Base-by-base conservation (phyloP, 2,113 vertebrate genomes). In the Entomyzon cyanotis region DNA sequence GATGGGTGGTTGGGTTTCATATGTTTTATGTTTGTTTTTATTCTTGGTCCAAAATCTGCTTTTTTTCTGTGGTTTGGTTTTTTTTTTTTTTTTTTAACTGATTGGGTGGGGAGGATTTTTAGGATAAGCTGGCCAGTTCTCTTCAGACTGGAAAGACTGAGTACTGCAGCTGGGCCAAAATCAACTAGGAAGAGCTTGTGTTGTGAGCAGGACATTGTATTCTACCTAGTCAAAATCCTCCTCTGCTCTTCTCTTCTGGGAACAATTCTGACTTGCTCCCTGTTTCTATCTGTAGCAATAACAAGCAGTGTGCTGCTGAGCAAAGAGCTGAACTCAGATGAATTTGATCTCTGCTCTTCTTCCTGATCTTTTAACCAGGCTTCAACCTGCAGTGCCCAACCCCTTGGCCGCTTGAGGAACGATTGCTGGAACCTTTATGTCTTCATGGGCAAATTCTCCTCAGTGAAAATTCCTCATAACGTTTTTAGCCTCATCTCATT, bases 401-500 rank as follows among this genome's bases (percentile, higher is more conserved):
- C 14, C 19, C 44, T 76, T 41, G 63, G 46, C 19, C 62, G 53
- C 37, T 74, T 33, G 59, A 73, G 35, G 46, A 74, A 33, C n/a
- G 89, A 37, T 41, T 83, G 35, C 58, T 79, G 60, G 47, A 82
- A 69, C 22, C 12, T 64, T 64, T 70, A 24, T 35, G 37, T 60
- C 25, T 91, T 13, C 39, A 37, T 35, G 68, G 41, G 87, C 62
- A 33, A 78, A 85, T 79, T 41, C 44, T 85, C 85, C 86, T 49
- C 78, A 88, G 75, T 8, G 28, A 73, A 49, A 69, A 23, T 50
- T 65, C 16, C 37, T 89, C 10, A 3, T 70, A 65, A 75, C 6
- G 15, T 86, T 94, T 94, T 70, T 74, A 93, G 73, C 60, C 20
- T 83, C 12, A 17, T 87, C 62, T 90, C 78, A 73, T 93, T 84